Percentiles rank a stretch among this genome's conserved stretches.
phyloP scores from a whole-genome alignment of 1,140 invertebrate species.

The Cecropterus lyciades region DNA sequence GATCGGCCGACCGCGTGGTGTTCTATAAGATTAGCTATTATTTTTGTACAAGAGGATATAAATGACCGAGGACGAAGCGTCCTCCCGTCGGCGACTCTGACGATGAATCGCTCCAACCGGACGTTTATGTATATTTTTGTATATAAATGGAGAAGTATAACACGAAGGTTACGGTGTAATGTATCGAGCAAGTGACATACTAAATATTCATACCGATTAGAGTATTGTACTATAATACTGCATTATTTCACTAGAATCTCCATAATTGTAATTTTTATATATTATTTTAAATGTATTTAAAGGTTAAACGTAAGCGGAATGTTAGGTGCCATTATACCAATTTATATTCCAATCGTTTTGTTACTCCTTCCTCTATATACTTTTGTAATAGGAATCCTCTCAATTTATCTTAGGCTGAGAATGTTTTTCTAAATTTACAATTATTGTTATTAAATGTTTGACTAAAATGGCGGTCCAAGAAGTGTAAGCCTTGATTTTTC shows the following conservation, averaged over 20 bases:
- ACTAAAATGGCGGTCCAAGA: constrained; percentile 36
- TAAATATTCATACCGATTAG: constrained; percentile 56
- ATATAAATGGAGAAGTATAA: constrained; percentile 76
- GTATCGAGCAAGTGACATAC: constrained; percentile 66
- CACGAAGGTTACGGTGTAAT: constrained; percentile 69
- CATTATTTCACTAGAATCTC: constrained; percentile 76
- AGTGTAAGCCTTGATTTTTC: constrained; percentile 37
- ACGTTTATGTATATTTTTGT: constrained; percentile 83
- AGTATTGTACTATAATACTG: constrained; percentile 50
- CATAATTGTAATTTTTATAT: constrained; percentile 79
- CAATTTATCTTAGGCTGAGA: constrained; percentile 35
- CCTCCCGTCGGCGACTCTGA: constrained; percentile 48
- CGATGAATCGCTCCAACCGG: constrained; percentile 50
- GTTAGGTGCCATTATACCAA: constrained; percentile 79
- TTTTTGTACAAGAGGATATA: constrained; percentile 64
- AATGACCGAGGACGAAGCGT: constrained; percentile 38
- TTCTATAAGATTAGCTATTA: constrained; percentile 65
- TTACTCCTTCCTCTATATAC: constrained; percentile 40
- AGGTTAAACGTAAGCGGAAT: constrained; percentile 65
- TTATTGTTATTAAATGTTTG: constrained; percentile 28
- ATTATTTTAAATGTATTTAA: constrained; percentile 73
- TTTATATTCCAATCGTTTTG: constrained; percentile 58
- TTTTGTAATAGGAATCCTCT: constrained; percentile 26
- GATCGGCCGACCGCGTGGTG: constrained; percentile 46
- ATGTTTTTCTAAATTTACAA: constrained; percentile 37